Evolutionary conservation across 2,113 vertebrate genomes (phyloP).

Genomic region (Pholis gunnellus): DNA sequence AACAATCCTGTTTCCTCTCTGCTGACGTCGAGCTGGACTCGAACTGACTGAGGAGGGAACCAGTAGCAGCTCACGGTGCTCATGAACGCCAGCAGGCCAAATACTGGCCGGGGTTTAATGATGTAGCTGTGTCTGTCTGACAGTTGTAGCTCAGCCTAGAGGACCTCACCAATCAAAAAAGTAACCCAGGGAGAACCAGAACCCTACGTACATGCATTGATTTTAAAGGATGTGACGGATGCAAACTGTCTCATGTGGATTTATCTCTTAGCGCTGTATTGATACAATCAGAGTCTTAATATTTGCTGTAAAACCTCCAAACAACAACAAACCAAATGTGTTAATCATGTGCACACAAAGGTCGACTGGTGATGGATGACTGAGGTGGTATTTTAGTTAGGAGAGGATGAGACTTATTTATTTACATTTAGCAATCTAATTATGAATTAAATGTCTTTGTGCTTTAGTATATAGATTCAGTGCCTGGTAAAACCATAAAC

Average conservation of each 20-base stretch:
- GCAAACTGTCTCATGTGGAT: conserved; percentile 4
- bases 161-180: background rate
- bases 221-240: background rate
- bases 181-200: background rate
- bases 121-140: conserved; percentile 38
- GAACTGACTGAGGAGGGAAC: conserved; percentile 28
- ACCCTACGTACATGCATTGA: background rate
- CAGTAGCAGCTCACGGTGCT: conserved; percentile 51
- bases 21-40: conserved; percentile 57
- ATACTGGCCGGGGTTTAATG: conserved; percentile 22
- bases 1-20: conserved; percentile 40
- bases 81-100: conserved; percentile 26
- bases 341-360: conserved; percentile 10
- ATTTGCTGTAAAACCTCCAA: conserved; percentile 30
- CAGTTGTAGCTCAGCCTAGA: background rate
- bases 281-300: conserved; percentile 35
- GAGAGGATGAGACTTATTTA: background rate
- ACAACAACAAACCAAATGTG: conserved; percentile 45
- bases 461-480: conserved; percentile 2
- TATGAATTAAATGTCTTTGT: conserved; percentile 11
- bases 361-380: conserved; percentile 29
- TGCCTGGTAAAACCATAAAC: background rate
- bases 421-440: conserved; percentile 2
- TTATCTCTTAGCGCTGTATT: background rate
- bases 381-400: background rate